Evolutionary conservation across 2,113 vertebrate genomes (phyloP), one percentile per base, ranked within the genome.

Genomic region (Vimba vimba): DNA sequence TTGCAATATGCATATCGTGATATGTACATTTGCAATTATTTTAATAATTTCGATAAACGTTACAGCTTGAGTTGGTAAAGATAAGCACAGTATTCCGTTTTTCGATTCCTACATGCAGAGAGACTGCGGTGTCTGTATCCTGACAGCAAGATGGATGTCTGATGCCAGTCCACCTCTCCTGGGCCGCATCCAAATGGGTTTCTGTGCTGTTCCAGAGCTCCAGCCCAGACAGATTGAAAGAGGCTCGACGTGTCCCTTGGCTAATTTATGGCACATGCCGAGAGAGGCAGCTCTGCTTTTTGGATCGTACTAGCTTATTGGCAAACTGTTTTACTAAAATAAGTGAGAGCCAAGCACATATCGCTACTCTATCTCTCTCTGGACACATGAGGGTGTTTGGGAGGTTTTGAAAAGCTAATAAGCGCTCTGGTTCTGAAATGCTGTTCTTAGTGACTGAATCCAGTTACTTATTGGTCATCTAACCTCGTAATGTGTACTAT

Each of bases 131-230:
- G 25, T 85, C 87, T 87, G 57, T 7, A 64, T 85, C 68, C 64
- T 85, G 85, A 90, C 89, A 87, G 74, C 25, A 86, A 86, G 82
- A 90, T 90, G 33, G 69, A 90, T 88, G 75, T 69, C 66, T 33
- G 30, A 55, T 13, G 60, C 69, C 21, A 76, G 21, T 68, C 73
- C 64, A 52, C 73, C 76, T 77, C 82, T 83, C 75, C 19, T 80
- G 86, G 83, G 50, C 43, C 7, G 52, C 68, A 62, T 86, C 86
- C 88, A 90, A 86, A 88, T 86, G 85, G 55, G 36, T 85, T 85
- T 68, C 36, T 85, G 73, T 52, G 75, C 27, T 12, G 60, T 69
- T 75, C 11, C 60, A 74, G 73, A 71, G n/a, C 33, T 47, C 36
- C 68, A 12, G 64, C 84, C n/a, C 73, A 60, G 86, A 64, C 47